Base-by-base conservation (phyloP, 1,140 invertebrate species). In the Drusus annulatus region DNA sequence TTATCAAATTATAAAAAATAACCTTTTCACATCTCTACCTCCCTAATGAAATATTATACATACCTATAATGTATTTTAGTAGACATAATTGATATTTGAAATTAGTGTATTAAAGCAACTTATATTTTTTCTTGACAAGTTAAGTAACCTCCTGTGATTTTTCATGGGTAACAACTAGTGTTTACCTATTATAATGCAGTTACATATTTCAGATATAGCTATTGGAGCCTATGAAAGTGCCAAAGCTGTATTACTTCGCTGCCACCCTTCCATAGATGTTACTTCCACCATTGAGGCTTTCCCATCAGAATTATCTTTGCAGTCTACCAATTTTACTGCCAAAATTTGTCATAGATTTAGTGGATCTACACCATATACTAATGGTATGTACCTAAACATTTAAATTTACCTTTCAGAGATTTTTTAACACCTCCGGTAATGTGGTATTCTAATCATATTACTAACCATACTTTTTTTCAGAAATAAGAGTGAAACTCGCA, bases 191-290 rank as follows among this genome's bases (percentile, higher is more conserved):
- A 63, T 63, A 36, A 23, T 50, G 36, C 3, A 8, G 36, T 23
- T 21, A 16, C 51, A 13, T 0, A 7, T 89, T 87, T 76, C 84
- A 88, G 92, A 94, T 86, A 84, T 94, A 73, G 93, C 92, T 0
- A 86, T 94, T 4, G 93, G 93, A 10, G 92, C 93, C 0, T 91
- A 91, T 65, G 87, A 90, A 31, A 92, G 91, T 17, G 90, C 88
- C 31, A 87, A 90, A 58, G 89, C 89, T 0, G 91, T 92, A 76
- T 56, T 94, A 8, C 89, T 93, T 28, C 88, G 89, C 62, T 90
- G 91, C 10, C 88, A 91, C 79, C 92, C 92, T 1, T 91, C 93
- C 1, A 86, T 94, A 3, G 89, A 87, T 80, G 83, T 90, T 2
- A 80, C 85, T 36, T 83, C 89, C n/a, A 84, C 81, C 8, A 87